Evolutionary conservation across 2,888 invertebrate genomes (phyloP), one percentile per base, ranked within the genome.

Genomic region (Incurvaria masculella): DNA sequence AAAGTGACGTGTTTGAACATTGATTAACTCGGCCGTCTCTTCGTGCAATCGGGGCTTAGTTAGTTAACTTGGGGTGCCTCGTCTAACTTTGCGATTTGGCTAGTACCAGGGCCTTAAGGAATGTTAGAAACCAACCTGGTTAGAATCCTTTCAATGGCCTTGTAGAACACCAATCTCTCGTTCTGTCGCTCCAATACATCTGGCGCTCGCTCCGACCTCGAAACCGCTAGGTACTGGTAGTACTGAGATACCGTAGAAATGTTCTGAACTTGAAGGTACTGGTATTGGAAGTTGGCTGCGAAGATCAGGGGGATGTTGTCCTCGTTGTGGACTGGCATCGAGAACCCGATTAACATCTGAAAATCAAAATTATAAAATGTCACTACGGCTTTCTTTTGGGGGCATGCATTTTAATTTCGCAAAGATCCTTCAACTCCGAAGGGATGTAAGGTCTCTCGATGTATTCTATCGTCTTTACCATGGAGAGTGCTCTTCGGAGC

Each of bases 241-340:
- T 79, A 80, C 52, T 68, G 68, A 0, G 80, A 79, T 42, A 83
- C 61, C 48, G 79, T 55, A 0, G 78, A 64, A 38, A 80, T 74
- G 56, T 84, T 83, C 46, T 61, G 58, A 44, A 82, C 81, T 53
- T 83, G 64, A 0, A 64, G 23, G 59, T 84, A 87, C 59, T 87
- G 87, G 61, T 82, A 86, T 62, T 87, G 87, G 51, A 87, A 76
- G 62, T 86, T 86, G 46, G 79, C 78, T 1, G 76, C 81, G 51
- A 84, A 83, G 1, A 72, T 65, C 53, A 87, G 60, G 47, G 69
- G 78, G 47, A 83, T 66, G 49, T 69, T 70, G 42, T 80, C 82
- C 1, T 73, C 68, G 8, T 81, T 74, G 21, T 78, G 68, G 5
- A 87, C 68, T 2, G 87, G 87, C 1, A 79, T 59, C 10, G 80